phyloP scores from a whole-genome alignment of 2,113 vertebrate genomes.

The Galemys pyrenaicus region DNA sequence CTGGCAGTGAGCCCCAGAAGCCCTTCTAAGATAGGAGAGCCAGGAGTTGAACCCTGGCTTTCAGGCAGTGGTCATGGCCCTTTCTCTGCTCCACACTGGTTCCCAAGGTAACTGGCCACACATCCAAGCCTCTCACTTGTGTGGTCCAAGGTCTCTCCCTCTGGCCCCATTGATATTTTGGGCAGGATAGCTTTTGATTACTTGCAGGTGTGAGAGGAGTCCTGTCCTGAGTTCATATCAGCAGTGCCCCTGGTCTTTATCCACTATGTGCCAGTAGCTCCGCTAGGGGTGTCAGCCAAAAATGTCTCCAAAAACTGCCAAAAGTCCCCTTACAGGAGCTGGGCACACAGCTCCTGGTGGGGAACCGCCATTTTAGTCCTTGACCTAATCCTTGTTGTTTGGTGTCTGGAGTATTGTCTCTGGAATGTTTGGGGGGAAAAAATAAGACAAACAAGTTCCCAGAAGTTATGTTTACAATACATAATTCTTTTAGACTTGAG shows the following conservation, averaged over 20 bases:
- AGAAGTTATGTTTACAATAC: background rate
- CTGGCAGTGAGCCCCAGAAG: background rate
- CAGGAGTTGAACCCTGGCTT: background rate
- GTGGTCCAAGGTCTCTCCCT: background rate
- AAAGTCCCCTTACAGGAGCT: background rate
- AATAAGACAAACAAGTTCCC: background rate
- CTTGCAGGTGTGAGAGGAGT: background rate
- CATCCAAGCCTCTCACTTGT: background rate
- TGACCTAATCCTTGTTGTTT: background rate
- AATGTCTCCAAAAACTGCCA: background rate
- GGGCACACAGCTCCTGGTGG: rapidly evolving
- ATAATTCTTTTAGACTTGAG: background rate
- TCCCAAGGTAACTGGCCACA: background rate
- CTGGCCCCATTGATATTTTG: background rate
- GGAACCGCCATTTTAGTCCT: background rate
- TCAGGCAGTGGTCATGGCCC: background rate
- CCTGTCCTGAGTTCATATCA: background rate
- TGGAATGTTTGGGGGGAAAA: background rate
- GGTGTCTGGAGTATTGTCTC: background rate
- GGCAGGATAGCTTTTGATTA: background rate
- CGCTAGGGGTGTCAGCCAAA: background rate
- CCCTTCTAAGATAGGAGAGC: background rate
- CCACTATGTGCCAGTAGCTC: background rate
- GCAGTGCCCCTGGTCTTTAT: background rate
- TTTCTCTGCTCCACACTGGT: background rate